Evolutionary conservation across 2,888 invertebrate genomes (phyloP), one percentile per base, ranked within the genome.

Genomic region (Torymus tubicola): DNA sequence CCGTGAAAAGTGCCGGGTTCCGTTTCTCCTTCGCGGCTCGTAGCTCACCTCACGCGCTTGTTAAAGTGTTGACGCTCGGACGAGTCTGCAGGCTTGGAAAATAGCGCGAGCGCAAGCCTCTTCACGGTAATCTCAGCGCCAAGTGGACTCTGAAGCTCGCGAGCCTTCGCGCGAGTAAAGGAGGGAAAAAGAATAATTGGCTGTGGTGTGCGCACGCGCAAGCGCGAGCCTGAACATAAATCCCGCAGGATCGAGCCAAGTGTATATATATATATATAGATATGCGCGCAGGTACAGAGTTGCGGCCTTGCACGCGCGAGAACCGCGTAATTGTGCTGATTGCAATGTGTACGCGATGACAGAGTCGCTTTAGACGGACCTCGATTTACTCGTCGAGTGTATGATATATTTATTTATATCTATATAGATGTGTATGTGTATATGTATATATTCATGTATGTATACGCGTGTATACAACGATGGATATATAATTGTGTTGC

Each of bases 1-100:
- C 80, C 21, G 80, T 31, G 80, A 71, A 80, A 75, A 80, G 80
- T 75, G 80, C 75, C 68, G 74, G 79, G 63, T 74, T 79, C 79
- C 52, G 74, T 69, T 69, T 79, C 79, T 73, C 57, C 78, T 57
- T 68, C 73, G 72, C 68, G 53, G 63, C 68, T 73, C 57, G 68
- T 73, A 63, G 68, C 68, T 73, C 67, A 57, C 53, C 68, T 65
- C 78, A 42, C 42, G 10, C 73, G 78, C 53, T 78, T 78, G 78
- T 78, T 78, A 78, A 78, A 78, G 78, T 78, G 73, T 73, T 78
- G 78, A 63, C 55, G 73, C 78, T 78, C 58, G 61, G 42, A 16
- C 65, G 63, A 65, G 70, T 52, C n/a, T 63, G 18, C n/a, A 4
- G 52, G 53, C 52, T 24, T 24, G 50, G 18, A 52, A 65, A 53